Percentiles rank a stretch among this genome's conserved stretches.
Conservation (phyloP, 2,113 vertebrate genomes). For the Saccopteryx leptura region DNA sequence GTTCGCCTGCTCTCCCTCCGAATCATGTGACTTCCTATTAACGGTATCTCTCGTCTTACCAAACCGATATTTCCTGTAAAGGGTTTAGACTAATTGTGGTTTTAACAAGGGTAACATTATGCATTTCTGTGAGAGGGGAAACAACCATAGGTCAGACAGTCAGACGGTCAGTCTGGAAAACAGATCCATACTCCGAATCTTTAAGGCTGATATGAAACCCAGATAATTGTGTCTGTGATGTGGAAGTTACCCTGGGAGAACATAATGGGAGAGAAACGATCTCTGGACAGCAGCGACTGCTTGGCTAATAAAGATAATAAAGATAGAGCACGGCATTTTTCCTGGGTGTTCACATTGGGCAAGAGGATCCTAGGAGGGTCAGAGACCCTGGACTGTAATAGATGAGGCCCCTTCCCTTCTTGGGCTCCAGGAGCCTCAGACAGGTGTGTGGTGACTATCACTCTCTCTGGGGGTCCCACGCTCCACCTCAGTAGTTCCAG, state of each 20-base stretch:
- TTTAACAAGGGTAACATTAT: slow-evolving; percentile 88
- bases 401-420: too few species aligned
- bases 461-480: neutral
- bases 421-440: neutral
- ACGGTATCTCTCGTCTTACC: slow-evolving; percentile 87
- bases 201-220: slow-evolving; percentile 87
- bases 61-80: slow-evolving; percentile 93
- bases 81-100: slow-evolving; percentile 90
- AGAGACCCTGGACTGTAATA: neutral
- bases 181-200: slow-evolving; percentile 89
- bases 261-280: slow-evolving; percentile 57
- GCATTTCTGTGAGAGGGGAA: slow-evolving; percentile 83
- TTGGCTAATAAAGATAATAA: slow-evolving; percentile 31
- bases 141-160: slow-evolving; percentile 86
- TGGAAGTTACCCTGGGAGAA: slow-evolving; percentile 83
- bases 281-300: slow-evolving; percentile 58
- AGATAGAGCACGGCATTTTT: neutral
- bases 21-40: slow-evolving; percentile 89
- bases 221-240: slow-evolving; percentile 85
- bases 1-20: slow-evolving; percentile 46
- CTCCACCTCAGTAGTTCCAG: neutral
- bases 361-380: neutral
- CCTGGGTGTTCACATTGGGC: neutral
- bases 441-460: neutral
- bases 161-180: slow-evolving; percentile 91